Evolutionary conservation across 2,113 vertebrate species (phyloP).

Genomic region (Equus przewalskii): DNA sequence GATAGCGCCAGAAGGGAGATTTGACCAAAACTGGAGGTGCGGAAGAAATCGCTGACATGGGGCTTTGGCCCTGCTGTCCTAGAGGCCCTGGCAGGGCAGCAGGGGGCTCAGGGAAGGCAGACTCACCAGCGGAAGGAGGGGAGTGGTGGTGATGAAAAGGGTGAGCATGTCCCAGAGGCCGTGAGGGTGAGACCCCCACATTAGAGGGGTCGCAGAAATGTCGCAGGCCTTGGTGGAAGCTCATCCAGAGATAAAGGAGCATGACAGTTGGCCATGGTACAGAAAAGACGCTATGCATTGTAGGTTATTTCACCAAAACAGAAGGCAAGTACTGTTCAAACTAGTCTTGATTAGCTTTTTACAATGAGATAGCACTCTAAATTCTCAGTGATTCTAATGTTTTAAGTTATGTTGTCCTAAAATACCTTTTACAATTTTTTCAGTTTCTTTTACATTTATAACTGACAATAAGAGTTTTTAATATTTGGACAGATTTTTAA

Average conservation of each 20-base stretch:
- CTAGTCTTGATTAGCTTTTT: neutral
- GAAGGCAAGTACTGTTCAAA: neutral
- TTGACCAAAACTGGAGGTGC: neutral
- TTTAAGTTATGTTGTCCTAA: constrained; percentile 26
- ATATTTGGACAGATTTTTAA: constrained; percentile 22
- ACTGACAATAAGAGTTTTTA: neutral
- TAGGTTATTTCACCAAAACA: neutral
- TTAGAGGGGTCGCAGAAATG: neutral
- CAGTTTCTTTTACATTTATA: constrained; percentile 15
- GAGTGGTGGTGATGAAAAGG: neutral
- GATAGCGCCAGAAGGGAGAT: neutral
- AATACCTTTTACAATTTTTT: neutral
- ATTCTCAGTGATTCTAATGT: neutral
- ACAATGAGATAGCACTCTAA: neutral
- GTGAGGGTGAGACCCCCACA: neutral
- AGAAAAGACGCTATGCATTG: neutral
- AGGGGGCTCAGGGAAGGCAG: neutral
- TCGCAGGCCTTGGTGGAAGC: neutral
- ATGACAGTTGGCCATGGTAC: neutral
- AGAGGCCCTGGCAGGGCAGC: neutral
- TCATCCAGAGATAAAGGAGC: neutral
- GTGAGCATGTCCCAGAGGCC: neutral
- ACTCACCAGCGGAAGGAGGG: neutral
- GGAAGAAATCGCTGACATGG: neutral
- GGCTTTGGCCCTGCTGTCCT: neutral